phyloP scores from a whole-genome alignment of 2,113 vertebrate species.

The Herpetotheres cachinnans region DNA sequence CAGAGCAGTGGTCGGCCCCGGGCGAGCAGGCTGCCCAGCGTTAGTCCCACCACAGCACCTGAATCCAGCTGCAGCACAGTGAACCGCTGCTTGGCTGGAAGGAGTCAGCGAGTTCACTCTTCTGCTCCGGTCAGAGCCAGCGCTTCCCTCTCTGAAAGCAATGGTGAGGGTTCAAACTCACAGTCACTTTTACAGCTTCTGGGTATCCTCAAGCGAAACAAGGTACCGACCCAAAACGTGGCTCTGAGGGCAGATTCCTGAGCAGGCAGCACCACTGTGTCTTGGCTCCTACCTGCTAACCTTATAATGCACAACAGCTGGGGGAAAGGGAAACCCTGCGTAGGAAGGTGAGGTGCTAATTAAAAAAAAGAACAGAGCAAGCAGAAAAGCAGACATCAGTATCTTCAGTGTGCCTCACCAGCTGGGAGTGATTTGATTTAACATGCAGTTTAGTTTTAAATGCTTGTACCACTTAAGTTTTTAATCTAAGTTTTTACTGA shows the following conservation, averaged over 20 bases:
- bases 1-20: accelerated
- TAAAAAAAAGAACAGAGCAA: background rate
- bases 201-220: background rate
- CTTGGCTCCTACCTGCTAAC: background rate
- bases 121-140: background rate
- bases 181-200: background rate
- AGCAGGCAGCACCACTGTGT: background rate
- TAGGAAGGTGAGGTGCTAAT: background rate
- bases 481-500: background rate
- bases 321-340: background rate
- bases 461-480: accelerated
- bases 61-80: background rate
- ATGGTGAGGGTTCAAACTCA: accelerated
- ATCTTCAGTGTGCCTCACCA: background rate
- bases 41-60: accelerated
- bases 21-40: background rate
- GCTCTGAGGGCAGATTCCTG: background rate
- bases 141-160: accelerated
- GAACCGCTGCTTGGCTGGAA: accelerated
- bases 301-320: background rate
- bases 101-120: background rate
- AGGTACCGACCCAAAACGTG: background rate
- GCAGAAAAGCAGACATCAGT: background rate
- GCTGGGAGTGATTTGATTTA: background rate
- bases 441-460: background rate